These are phyloP conservation scores for Macrophya annulata DNA, from an alignment of 2,888 invertebrate species.

Conservation along the genomic window DNA sequence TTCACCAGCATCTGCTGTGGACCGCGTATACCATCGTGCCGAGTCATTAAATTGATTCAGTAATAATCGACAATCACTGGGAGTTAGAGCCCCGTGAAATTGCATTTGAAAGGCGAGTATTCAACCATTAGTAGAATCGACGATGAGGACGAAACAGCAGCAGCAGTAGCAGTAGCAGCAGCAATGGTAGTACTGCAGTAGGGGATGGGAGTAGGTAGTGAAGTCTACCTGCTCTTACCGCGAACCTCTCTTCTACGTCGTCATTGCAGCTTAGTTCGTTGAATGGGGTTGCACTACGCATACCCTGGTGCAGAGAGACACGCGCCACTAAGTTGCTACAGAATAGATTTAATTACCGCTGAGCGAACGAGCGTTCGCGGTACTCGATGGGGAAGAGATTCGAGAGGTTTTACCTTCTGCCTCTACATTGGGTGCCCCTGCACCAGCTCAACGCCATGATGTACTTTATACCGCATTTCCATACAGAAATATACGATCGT, in stretches of 20 bases:
- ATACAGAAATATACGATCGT: conserved; percentile 15
- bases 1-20: neutral
- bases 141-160: neutral
- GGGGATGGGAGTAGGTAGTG: neutral
- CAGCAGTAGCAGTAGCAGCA: neutral
- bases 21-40: neutral
- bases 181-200: neutral
- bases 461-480: conserved; percentile 35
- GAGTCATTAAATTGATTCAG: conserved; percentile 30
- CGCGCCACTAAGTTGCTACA: conserved; percentile 50
- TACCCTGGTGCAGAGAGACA: conserved; percentile 34
- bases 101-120: conserved; percentile 41
- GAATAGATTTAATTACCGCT: conserved; percentile 54
- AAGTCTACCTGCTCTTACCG: conserved; percentile 37
- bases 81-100: conserved; percentile 44
- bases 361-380: conserved; percentile 26
- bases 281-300: conserved; percentile 45
- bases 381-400: conserved; percentile 38
- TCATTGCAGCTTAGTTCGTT: conserved; percentile 45
- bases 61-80: conserved; percentile 41
- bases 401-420: conserved; percentile 41
- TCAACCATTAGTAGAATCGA: conserved; percentile 48
- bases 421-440: conserved; percentile 3
- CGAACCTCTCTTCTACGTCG: conserved; percentile 22
- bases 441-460: conserved; percentile 1